Evolutionary conservation across 2,113 vertebrate species (phyloP), one percentile per base, ranked within the genome.

Genomic region (Psephotus haematonotus): DNA sequence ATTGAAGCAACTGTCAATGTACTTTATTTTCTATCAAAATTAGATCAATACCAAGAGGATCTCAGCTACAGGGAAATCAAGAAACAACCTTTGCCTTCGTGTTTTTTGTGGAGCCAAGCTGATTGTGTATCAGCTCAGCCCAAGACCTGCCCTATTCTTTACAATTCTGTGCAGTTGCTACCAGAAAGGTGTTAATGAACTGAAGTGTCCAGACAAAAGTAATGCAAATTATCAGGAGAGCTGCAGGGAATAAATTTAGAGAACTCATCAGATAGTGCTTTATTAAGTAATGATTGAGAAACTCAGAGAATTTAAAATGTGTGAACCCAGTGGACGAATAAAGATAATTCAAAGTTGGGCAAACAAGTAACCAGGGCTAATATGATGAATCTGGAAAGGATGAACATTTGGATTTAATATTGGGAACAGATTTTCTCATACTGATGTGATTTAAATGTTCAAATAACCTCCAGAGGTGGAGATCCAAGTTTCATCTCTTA

Each of bases 201-300:
- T 69, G 46, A 69, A 93, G 59, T 43, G 77, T 77, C 76, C 84
- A 50, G 77, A 49, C 49, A 83, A 91, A 92, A 89, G 67, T 62
- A 90, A 82, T 79, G 69, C 44, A 93, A 86, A 90, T 83, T 81
- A 57, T n/a, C 9, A 55, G 37, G 27, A 60, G 17, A 86, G 46
- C 41, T 90, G 47, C 79, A 91, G 47, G 75, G 50, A 92, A 82
- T 88, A 80, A 59, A 81, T 83, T 84, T 82, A 84, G 83, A 75
- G 43, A 95, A 68, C 47, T 95, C 68, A 83, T 92, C 91, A 92
- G 60, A 29, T 4, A 68, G 55, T 53, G 43, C 43, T 96, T 95
- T 92, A 71, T 88, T 78, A 39, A 86, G 50, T 88, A 92, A 78
- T 68, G 88, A 92, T 71, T 93, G 90, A 88, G 86, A 90, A 96